Percentiles rank a stretch among this genome's conserved stretches.
phyloP scores from a whole-genome alignment of 1,140 invertebrate genomes.

The Saccostrea cuccullata region DNA sequence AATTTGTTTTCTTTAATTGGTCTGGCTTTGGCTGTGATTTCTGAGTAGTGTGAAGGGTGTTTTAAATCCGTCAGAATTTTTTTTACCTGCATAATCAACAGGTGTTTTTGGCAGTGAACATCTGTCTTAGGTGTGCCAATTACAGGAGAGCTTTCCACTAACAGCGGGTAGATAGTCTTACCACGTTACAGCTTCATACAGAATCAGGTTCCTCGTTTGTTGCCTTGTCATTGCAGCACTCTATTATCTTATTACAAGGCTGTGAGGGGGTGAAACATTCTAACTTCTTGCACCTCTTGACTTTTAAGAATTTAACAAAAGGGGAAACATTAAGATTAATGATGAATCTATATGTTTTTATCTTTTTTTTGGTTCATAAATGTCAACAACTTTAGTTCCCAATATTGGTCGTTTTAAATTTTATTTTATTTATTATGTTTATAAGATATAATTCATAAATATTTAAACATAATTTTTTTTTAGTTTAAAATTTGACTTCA shows the following conservation, averaged over 20 bases:
- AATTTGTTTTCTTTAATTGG: slow-evolving; percentile 13
- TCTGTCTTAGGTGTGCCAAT: slow-evolving; percentile 24
- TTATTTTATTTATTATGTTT: not conserved
- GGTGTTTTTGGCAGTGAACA: slow-evolving; percentile 35
- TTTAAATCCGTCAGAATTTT: slow-evolving; percentile 5
- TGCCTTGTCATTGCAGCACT: slow-evolving; percentile 9
- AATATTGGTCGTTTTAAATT: too few species aligned
- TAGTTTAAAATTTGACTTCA: not conserved
- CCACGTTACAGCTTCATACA: not conserved
- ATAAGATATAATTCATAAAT: not conserved
- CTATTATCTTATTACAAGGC: not conserved
- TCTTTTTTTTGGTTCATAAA: too few species aligned
- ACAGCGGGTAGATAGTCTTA: slow-evolving; percentile 8
- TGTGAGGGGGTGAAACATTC: not conserved
- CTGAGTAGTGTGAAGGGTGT: not conserved
- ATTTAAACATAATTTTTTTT: not conserved
- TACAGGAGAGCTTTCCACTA: not conserved
- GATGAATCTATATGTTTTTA: not conserved
- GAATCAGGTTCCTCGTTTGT: not conserved
- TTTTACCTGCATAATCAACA: slow-evolving; percentile 34
- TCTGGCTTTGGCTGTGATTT: not conserved
- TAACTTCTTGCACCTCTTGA: not conserved
- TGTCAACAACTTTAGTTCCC: too few species aligned
- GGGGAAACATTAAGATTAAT: not conserved
- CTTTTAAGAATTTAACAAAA: not conserved